Evolutionary conservation across 1,140 invertebrate species (phyloP), one percentile per base, ranked within the genome.

Genomic region (Orchestia grillus): DNA sequence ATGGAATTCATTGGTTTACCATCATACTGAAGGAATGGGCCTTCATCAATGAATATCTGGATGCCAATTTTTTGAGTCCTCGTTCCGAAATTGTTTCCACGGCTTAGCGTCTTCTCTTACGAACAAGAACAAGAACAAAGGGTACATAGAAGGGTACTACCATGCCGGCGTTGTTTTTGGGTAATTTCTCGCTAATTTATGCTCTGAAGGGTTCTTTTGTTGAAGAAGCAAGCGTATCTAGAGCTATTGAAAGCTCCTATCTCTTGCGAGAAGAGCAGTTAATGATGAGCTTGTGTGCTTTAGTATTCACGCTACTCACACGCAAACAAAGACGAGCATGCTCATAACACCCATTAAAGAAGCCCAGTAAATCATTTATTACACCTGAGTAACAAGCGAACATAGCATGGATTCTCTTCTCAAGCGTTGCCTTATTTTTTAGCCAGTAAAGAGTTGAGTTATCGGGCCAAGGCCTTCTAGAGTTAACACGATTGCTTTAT

Each of bases 401-500:
- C 88, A 41, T 44, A 90, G 41, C 43, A 44, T 45, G 92, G 44
- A 94, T 94, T 44, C 40, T 94, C 92, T 94, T 44, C 92, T 94
- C 44, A 45, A 44, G 36, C 23, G 28, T 94, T 45, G 44, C 6
- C 88, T 45, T 44, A 94, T 94, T 94, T 94, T 94, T 94, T 94
- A 28, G 40, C 36, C 43, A 44, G 92, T 45, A 45, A 90, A 42
- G 43, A 94, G 40, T 44, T 94, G 92, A 94, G 43, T 94, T 94
- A 94, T 94, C 92, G 44, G 92, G 43, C 92, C 44, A 94, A 94
- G 92, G 92, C 44, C 92, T 44, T 94, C 92, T 47, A 94, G 47
- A 94, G 92, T 94, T 45, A 94, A 94, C 92, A 94, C 92, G 92
- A 94, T 94, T 94, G 92, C 44, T 44, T 94, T 94, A 94, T 94